Evolutionary conservation across 2,888 invertebrate genomes (phyloP).

Genomic region (Julus scanicus): DNA sequence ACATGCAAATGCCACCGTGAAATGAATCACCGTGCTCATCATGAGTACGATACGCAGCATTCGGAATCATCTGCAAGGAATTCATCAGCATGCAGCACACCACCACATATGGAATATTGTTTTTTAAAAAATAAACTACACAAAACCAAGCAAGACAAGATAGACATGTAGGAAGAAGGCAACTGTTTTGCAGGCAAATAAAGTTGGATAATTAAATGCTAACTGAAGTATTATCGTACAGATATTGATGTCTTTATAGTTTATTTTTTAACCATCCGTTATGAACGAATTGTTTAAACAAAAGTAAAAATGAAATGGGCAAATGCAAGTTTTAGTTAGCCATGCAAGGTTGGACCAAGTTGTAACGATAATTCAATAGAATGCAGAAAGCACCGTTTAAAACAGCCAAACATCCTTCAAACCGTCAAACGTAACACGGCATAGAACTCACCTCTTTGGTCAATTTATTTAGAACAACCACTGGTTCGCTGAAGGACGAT

Average conservation of each 20-base stretch:
- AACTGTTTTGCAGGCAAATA: neutral
- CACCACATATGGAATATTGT: neutral
- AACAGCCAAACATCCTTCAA: neutral
- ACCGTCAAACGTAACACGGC: neutral
- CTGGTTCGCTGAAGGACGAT: slow-evolving; percentile 67
- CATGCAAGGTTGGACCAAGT: neutral
- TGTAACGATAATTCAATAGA: neutral
- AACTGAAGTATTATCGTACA: neutral
- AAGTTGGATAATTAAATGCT: neutral
- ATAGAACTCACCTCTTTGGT: slow-evolving; percentile 67
- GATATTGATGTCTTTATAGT: too few relatives aligned
- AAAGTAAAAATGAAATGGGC: neutral
- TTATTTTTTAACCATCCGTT: too few relatives aligned
- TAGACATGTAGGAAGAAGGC: neutral
- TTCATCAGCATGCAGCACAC: slow-evolving; percentile 49
- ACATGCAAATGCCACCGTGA: slow-evolving; percentile 43
- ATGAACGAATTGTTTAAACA: neutral
- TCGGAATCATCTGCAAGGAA: slow-evolving; percentile 50
- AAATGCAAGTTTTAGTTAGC: neutral
- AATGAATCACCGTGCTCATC: slow-evolving; percentile 32
- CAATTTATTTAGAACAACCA: slow-evolving; percentile 73
- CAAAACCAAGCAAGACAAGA: neutral
- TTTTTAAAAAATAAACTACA: neutral
- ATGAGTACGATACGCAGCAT: slow-evolving; percentile 1
- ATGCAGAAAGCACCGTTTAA: neutral